phyloP scores from a whole-genome alignment of 2,797 vertebrate species.

The Clamator glandarius region DNA sequence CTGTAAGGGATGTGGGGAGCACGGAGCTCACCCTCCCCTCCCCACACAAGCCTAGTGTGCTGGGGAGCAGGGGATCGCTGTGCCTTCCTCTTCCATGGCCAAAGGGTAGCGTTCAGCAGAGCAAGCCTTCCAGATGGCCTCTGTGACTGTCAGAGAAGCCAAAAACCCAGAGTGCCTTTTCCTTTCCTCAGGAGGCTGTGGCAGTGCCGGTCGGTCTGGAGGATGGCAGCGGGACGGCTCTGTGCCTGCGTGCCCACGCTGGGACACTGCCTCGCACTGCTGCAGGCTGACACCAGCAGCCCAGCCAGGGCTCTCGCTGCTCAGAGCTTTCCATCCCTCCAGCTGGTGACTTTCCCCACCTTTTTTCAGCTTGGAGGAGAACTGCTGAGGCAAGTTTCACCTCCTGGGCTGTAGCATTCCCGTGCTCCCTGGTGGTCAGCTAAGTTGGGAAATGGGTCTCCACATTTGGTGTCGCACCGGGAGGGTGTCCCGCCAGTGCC shows the following conservation, averaged over 20 bases:
- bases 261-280: neutral
- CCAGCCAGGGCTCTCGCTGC: neutral
- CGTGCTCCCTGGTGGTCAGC: neutral
- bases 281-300: neutral
- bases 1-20: fast-evolving
- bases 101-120: neutral
- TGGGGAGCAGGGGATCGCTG: fast-evolving
- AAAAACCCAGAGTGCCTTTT: slow-evolving; percentile 5
- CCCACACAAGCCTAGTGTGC: neutral
- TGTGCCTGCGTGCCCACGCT: neutral
- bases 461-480: fast-evolving
- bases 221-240: neutral
- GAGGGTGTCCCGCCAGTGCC: neutral
- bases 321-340: neutral
- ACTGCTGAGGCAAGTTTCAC: neutral
- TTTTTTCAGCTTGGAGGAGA: neutral
- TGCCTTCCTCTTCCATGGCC: neutral
- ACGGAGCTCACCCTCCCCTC: neutral
- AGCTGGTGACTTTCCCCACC: neutral
- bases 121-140: neutral
- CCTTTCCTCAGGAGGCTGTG: neutral
- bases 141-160: neutral
- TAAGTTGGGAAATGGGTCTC: neutral
- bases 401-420: neutral
- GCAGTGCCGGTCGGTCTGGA: neutral